Percentiles rank a stretch among this genome's conserved stretches.
phyloP scores from a whole-genome alignment of 2,113 vertebrate species.

The Grantiella picta region DNA sequence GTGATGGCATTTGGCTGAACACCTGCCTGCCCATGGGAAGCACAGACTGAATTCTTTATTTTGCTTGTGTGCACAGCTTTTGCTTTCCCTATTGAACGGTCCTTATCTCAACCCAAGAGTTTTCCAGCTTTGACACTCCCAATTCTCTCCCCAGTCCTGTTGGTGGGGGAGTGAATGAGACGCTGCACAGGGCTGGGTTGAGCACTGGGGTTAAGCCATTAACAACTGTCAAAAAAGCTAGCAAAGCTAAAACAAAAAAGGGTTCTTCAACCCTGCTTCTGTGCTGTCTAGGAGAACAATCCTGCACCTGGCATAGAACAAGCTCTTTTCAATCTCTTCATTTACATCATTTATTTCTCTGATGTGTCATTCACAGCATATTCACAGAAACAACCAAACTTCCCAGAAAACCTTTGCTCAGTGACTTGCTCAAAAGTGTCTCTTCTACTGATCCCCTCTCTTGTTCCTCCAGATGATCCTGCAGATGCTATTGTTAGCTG shows the following conservation, averaged over 20 bases:
- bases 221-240: neutral
- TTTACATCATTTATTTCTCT: neutral
- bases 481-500: neutral
- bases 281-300: neutral
- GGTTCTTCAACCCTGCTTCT: neutral
- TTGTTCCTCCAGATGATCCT: neutral
- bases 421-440: neutral
- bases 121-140: neutral
- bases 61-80: neutral
- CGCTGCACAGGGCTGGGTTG: fast-evolving
- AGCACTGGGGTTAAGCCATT: neutral
- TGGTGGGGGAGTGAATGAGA: fast-evolving
- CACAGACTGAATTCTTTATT: neutral
- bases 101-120: neutral
- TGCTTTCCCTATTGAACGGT: neutral
- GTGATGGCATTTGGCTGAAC: neutral
- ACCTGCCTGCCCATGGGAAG: neutral
- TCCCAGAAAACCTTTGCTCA: neutral
- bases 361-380: neutral
- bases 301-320: neutral
- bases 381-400: neutral
- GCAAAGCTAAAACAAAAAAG: neutral
- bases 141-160: neutral
- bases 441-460: neutral
- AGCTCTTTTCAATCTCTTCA: neutral